Percentiles rank a stretch among this genome's conserved stretches.
These are phyloP conservation scores for Nothocercus julius DNA, from an alignment of 2,113 vertebrate genomes.

Conservation along the genomic window DNA sequence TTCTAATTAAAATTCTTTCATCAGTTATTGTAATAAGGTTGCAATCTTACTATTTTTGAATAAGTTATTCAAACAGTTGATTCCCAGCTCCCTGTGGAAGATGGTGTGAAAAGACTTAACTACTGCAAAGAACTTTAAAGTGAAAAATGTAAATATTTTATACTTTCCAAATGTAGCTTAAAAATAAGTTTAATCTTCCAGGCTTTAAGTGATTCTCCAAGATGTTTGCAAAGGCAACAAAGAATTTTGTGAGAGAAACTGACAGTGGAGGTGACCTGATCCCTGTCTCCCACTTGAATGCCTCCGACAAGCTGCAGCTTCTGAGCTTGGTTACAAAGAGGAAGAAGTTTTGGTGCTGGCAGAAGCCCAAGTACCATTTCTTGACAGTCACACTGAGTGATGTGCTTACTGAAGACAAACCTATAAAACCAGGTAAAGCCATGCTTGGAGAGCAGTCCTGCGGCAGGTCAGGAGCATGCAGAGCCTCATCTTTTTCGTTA, in stretches of 20 bases:
- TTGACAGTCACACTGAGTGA: slow-evolving; percentile 86
- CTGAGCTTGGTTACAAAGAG: slow-evolving; percentile 88
- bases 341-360: slow-evolving; percentile 89
- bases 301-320: slow-evolving; percentile 82
- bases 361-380: slow-evolving; percentile 87
- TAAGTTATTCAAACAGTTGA: not conserved
- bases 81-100: not conserved
- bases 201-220: slow-evolving; percentile 27
- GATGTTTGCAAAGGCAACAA: slow-evolving; percentile 94
- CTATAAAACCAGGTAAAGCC: slow-evolving; percentile 84
- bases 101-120: not conserved
- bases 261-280: slow-evolving; percentile 85
- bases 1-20: not conserved
- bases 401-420: slow-evolving; percentile 80
- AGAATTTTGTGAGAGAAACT: slow-evolving; percentile 88
- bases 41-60: not conserved
- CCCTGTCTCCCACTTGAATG: slow-evolving; percentile 84
- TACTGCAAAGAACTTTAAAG: not conserved
- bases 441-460: accelerated
- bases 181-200: slow-evolving; percentile 3
- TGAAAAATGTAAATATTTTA: not conserved
- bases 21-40: not conserved
- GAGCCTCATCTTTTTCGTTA: not conserved
- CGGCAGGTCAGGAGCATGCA: not conserved
- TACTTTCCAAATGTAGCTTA: not conserved